A percentile compares a stretch with the other conserved stretches of the same genome.
Evolutionary conservation across 2,888 invertebrate genomes (phyloP).

Genomic region (Ornithoptera alexandrae): DNA sequence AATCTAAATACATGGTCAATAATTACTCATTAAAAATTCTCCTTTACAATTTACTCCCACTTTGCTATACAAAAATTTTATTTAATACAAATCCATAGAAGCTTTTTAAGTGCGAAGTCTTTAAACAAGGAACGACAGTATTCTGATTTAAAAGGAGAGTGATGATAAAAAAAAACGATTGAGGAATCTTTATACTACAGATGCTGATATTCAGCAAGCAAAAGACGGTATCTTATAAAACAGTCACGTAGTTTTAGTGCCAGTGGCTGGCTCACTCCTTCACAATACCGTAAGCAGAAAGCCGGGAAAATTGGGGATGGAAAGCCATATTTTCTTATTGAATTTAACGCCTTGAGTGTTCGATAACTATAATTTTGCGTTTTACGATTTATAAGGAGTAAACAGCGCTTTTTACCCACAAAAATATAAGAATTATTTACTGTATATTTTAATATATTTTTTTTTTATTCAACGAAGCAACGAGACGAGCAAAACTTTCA

Average conservation of each 20-base stretch:
- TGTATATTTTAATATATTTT: too few species aligned
- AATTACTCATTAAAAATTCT: too few species aligned
- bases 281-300: slow-evolving; percentile 39
- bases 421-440: too few species aligned
- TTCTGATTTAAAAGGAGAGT: too few species aligned
- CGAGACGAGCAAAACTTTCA: too few species aligned
- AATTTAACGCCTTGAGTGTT: slow-evolving; percentile 38
- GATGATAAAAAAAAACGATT: neutral
- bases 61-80: too few species aligned
- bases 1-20: too few species aligned
- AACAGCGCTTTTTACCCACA: neutral
- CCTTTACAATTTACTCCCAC: too few species aligned
- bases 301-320: slow-evolving; percentile 38
- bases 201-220: slow-evolving; percentile 25
- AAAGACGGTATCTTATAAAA: slow-evolving; percentile 27
- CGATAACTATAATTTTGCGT: slow-evolving; percentile 17
- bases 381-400: neutral
- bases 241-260: slow-evolving; percentile 30
- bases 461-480: too few species aligned
- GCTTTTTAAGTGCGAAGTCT: too few species aligned
- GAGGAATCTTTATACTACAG: slow-evolving; percentile 35
- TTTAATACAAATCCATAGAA: too few species aligned
- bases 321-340: slow-evolving; percentile 35
- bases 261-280: slow-evolving; percentile 36
- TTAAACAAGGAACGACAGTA: too few species aligned